Evolutionary conservation across 1,140 invertebrate genomes (phyloP), one percentile per base, ranked within the genome.

Genomic region (Anthonomus grandis): DNA sequence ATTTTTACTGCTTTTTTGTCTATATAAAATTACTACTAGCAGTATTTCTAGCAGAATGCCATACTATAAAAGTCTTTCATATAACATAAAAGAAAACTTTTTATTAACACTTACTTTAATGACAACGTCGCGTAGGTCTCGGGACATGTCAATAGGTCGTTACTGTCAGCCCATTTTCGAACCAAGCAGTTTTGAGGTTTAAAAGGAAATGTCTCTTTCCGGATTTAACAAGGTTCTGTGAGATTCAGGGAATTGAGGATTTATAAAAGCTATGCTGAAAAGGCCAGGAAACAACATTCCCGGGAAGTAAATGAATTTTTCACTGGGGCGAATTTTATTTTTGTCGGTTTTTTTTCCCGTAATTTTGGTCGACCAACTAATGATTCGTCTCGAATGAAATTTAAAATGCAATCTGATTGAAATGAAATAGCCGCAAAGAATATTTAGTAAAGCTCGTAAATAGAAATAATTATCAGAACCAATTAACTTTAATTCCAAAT

Each of bases 21-120:
- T n/a, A n/a, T n/a, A n/a, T n/a, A n/a, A n/a, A n/a, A n/a, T n/a
- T n/a, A n/a, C n/a, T n/a, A n/a, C n/a, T n/a, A n/a, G n/a, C n/a
- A n/a, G n/a, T n/a, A n/a, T n/a, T n/a, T n/a, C n/a, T n/a, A n/a
- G n/a, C n/a, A n/a, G n/a, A n/a, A n/a, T n/a, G n/a, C n/a, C n/a
- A n/a, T n/a, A n/a, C n/a, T n/a, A n/a, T n/a, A n/a, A n/a, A n/a
- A n/a, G n/a, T n/a, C n/a, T n/a, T n/a, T n/a, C n/a, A n/a, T n/a
- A n/a, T n/a, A n/a, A n/a, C n/a, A n/a, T n/a, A n/a, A n/a, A n/a
- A n/a, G n/a, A n/a, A n/a, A n/a, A 45, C 42, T 15, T 54, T 59
- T 59, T 59, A 59, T 59, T 59, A 59, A 59, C 50, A 59, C 50
- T 54, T 37, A 19, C 57, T 38, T 52, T 54, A 54, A 59, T 59